These are phyloP conservation scores for Heliothis peltigera DNA, from an alignment of 2,888 invertebrate genomes.

Conservation along the genomic window DNA sequence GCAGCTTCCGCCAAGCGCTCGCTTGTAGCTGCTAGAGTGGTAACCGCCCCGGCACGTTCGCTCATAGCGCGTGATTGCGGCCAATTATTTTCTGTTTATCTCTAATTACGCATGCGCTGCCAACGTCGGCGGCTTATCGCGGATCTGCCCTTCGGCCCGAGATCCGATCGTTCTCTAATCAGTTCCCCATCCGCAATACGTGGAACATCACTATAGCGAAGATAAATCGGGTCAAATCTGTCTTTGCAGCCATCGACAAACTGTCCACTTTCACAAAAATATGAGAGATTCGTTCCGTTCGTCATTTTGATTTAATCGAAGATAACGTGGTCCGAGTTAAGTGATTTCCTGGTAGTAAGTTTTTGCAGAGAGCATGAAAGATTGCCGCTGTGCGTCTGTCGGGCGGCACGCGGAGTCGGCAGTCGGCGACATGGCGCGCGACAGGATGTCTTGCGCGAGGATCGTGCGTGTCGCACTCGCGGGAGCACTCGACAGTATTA, in stretches of 20 bases:
- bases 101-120: constrained; percentile 90
- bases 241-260: constrained; percentile 63
- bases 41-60: constrained; percentile 80
- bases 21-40: constrained; percentile 54
- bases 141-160: constrained; percentile 88
- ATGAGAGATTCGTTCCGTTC: constrained; percentile 73
- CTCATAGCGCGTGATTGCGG: constrained; percentile 86
- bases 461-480: constrained; percentile 77
- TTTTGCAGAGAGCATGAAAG: constrained; percentile 71
- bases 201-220: constrained; percentile 78
- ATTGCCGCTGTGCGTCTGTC: constrained; percentile 68
- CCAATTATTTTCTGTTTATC: constrained; percentile 90
- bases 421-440: constrained; percentile 52
- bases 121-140: constrained; percentile 85
- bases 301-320: constrained; percentile 74
- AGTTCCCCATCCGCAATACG: constrained; percentile 83
- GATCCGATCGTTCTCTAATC: constrained; percentile 87
- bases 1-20: constrained; percentile 71
- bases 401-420: constrained; percentile 42
- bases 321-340: constrained; percentile 69
- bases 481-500: constrained; percentile 81
- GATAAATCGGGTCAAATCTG: constrained; percentile 73
- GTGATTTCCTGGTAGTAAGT: constrained; percentile 72
- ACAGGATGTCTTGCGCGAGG: constrained; percentile 70
- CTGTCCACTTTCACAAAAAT: constrained; percentile 71